These are phyloP conservation scores for Parascotia fuliginaria DNA, from an alignment of 2,888 invertebrate genomes.

Conservation along the genomic window DNA sequence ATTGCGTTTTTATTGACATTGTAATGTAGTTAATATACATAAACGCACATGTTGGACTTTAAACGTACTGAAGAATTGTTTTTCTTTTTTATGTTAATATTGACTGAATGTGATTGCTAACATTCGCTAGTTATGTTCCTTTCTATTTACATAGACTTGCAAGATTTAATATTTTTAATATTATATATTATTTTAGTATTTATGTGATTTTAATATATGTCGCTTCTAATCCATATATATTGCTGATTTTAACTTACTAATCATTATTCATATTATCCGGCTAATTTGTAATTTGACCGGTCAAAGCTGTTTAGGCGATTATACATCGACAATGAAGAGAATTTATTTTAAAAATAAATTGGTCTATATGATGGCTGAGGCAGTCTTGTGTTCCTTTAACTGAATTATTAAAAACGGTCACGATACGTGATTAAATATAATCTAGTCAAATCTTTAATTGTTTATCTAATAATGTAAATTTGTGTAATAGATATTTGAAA, in stretches of 20 bases:
- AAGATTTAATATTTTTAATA: neutral
- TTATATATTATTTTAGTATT: too few species aligned
- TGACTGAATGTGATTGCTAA: neutral
- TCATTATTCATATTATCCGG: neutral
- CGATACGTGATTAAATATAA: conserved; percentile 6
- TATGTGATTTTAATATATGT: neutral
- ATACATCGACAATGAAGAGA: neutral
- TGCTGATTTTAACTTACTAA: neutral
- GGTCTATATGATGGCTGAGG: conserved; percentile 2
- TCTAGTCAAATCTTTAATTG: conserved; percentile 11
- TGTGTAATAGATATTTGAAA: neutral
- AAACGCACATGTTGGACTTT: conserved; percentile 36
- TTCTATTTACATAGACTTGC: neutral
- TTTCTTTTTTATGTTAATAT: conserved; percentile 4
- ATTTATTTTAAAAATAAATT: neutral
- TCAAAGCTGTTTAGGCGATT: neutral
- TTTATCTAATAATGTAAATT: neutral
- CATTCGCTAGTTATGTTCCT: neutral
- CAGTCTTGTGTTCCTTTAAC: conserved; percentile 3
- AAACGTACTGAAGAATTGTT: conserved; percentile 16
- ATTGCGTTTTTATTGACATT: conserved; percentile 23
- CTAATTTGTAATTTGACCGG: neutral
- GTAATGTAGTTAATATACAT: conserved; percentile 34
- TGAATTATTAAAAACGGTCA: conserved; percentile 6
- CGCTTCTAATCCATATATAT: neutral